These are phyloP conservation scores for Habrosyne pyritoides DNA, from an alignment of 2,888 invertebrate genomes.

Conservation along the genomic window DNA sequence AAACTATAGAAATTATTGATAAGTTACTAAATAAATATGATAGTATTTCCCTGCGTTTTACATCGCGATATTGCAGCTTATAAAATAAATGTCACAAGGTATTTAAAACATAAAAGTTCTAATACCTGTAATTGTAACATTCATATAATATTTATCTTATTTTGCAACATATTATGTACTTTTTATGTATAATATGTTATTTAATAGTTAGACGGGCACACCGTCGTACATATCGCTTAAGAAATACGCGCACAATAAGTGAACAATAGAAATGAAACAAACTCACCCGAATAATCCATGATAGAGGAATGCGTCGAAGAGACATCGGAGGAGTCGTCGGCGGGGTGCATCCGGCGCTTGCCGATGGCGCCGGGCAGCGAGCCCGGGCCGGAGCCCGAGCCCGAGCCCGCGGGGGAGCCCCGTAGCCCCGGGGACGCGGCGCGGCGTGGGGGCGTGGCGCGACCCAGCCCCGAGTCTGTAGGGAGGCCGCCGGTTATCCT, in stretches of 20 bases:
- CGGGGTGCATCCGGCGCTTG: slow-evolving; percentile 87
- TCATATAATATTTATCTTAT: no score
- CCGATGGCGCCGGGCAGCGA: slow-evolving; percentile 93
- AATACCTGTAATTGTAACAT: no score
- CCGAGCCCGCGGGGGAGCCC: slow-evolving; percentile 86
- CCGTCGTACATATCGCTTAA: no score
- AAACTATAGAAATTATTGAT: slow-evolving; percentile 10
- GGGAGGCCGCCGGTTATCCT: slow-evolving; percentile 38
- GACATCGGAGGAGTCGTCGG: slow-evolving; percentile 94
- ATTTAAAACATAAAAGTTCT: no score
- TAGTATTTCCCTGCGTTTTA: background rate
- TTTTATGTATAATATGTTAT: no score
- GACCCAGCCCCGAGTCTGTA: slow-evolving; percentile 93
- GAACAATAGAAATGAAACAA: background rate
- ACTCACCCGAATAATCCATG: slow-evolving; percentile 93
- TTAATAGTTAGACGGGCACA: no score
- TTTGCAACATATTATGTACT: no score
- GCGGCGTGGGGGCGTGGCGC: slow-evolving; percentile 93
- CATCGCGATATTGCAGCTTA: no score
- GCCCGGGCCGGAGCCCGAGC: slow-evolving; percentile 90
- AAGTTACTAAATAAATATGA: background rate
- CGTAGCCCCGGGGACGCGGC: slow-evolving; percentile 94
- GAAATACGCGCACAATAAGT: no score
- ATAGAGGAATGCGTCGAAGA: slow-evolving; percentile 93
- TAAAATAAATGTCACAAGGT: no score